Base-by-base conservation (phyloP, 2,113 vertebrate species). In the Melanostigma gelatinosum region DNA sequence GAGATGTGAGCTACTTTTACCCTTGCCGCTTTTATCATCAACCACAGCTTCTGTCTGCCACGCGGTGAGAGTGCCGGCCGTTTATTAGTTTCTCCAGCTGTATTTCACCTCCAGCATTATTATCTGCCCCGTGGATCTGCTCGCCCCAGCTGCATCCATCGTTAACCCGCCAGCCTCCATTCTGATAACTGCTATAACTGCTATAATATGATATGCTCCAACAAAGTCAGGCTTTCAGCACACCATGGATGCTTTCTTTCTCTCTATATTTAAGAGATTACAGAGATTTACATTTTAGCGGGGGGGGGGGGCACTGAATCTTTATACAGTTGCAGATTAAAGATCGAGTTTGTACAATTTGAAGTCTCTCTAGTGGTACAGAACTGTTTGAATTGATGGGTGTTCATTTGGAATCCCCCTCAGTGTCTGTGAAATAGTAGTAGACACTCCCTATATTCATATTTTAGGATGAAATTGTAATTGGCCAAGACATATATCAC, bases 21-120 rank as follows among this genome's bases (percentile, higher is more conserved):
- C 72, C 36, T 76, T 27, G 55, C 63, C 52, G 65, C 73, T 75
- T 87, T 55, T 68, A 80, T 85, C 62, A 72, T 80, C 67, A 83
- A 29, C 58, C 70, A 16, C 38, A 48, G 46, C 71, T 65, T 67
- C 38, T n/a, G 6, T 66, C 3, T 60, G 72, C 63, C 52, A 62
- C 0, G 1, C 27, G 55, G 27, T 61, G 57, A 63, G 27, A 32
- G 72, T n/a, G 12, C 67, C 46, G 58, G 50, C 69, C 62, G 46
- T 52, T 57, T 24, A 27, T 57, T 57, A 57, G 54, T 55, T 52
- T n/a, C 50, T 52, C 50, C 50, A 20, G 48, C 18, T 52, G 48
- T 22, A 22, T 52, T 55, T 55, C 75, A 86, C 69, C 72, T 74
- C 52, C 34, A 54, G n/a, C 44, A 48, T 73, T 75, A 69, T 85